Evolutionary conservation across 2,113 vertebrate species (phyloP).

Genomic region (Scomber japonicus): DNA sequence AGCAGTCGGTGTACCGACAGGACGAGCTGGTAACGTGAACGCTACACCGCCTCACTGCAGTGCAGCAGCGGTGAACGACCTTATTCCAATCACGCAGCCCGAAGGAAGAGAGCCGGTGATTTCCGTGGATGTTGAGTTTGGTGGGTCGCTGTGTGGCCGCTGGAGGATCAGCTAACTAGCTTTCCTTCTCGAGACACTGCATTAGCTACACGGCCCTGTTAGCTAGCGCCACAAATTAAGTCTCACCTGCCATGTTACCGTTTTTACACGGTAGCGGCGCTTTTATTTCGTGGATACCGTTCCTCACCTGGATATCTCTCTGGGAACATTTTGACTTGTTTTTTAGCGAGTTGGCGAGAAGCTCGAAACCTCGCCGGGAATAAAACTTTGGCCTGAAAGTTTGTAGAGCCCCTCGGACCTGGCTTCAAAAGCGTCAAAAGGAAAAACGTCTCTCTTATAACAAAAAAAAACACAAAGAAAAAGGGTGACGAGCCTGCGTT

Average conservation of each 20-base stretch:
- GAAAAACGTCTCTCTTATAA: slow-evolving; percentile 24
- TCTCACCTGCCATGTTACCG: slow-evolving; percentile 58
- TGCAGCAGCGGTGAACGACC: slow-evolving; percentile 75
- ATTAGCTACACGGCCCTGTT: slow-evolving; percentile 14
- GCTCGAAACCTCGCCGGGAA: slow-evolving; percentile 73
- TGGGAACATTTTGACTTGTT: slow-evolving; percentile 55
- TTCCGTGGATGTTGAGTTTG: slow-evolving; percentile 73
- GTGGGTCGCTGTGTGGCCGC: slow-evolving; percentile 61
- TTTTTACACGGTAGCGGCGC: slow-evolving; percentile 30
- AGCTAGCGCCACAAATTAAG: slow-evolving; percentile 41
- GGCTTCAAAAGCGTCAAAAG: background rate
- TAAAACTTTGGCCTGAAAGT: slow-evolving; percentile 80
- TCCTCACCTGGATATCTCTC: slow-evolving; percentile 27
- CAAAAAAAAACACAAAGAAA: background rate
- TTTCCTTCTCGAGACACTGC: background rate
- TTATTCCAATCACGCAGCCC: slow-evolving; percentile 77
- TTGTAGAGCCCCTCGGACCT: slow-evolving; percentile 50
- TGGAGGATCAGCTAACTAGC: slow-evolving; percentile 61
- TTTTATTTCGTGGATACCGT: slow-evolving; percentile 38
- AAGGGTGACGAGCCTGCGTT: background rate
- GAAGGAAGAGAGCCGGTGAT: slow-evolving; percentile 71
- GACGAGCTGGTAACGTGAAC: slow-evolving; percentile 40
- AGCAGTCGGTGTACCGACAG: slow-evolving; percentile 53
- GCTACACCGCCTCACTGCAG: slow-evolving; percentile 71
- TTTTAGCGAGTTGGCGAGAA: slow-evolving; percentile 50